Base-by-base conservation (phyloP, 2,797 vertebrate genomes). In the Esox masquinongy region DNA sequence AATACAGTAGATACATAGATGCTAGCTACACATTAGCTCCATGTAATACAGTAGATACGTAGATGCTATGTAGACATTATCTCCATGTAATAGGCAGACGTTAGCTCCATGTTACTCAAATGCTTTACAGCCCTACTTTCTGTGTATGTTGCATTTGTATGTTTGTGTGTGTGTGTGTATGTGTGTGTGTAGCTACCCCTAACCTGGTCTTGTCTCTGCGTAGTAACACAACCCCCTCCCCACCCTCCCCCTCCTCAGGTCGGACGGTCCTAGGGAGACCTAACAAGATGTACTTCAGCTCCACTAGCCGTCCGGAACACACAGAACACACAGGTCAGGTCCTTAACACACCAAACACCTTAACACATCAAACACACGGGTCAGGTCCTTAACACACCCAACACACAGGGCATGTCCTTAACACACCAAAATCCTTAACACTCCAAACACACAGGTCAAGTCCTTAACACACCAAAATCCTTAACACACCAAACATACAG, bases 261-360 rank as follows among this genome's bases (percentile, higher is more conserved):
- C 93, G 94, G 73, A 95, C 95, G 0, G 93, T 95, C 78, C 85
- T 95, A 85, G 95, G 95, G 68, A 92, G 93, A 77, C 90, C 94
- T 49, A 90, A 93, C 74, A 95, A 95, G 81, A 94, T 94, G 78
- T 91, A 94, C 89, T 95, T 95, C 84, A 83, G 90, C 29, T 92
- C 93, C 43, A 94, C 95, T 75, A 39, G 85, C 84, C 88, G 92
- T 68, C 66, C 66, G 19, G 94, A 95, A 73, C 93, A 95, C 76
- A 95, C 92, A 0, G 95, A 95, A 78, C 94, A 95, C 61, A 95
- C 94, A 6, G 94, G 94, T 75, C 88, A 95, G 76, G 16, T 51
- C 50, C 39, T 6, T 43, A 43, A 16, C 50, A 16, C 14, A 17
- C 16, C 0, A 9, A 9, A 11, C 49, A 15, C 14, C 49, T 50